These are phyloP conservation scores for Acleris laterana DNA, from an alignment of 2,888 invertebrate genomes.

Conservation along the genomic window DNA sequence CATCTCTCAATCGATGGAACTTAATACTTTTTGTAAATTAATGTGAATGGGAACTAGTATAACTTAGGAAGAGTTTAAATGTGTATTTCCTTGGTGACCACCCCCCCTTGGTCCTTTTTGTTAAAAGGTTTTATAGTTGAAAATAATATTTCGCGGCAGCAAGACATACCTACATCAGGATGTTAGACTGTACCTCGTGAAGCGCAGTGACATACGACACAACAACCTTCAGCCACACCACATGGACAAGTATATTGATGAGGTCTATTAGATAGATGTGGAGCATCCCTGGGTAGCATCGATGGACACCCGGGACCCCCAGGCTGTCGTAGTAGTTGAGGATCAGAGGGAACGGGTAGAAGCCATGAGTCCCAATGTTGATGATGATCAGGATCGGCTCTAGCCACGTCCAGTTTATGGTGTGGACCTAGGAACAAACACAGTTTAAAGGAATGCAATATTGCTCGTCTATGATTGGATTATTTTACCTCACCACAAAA, in stretches of 20 bases:
- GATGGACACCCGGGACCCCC: constrained; percentile 46
- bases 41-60: too few relatives aligned
- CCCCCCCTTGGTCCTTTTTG: too few relatives aligned
- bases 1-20: too few relatives aligned
- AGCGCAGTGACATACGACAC: constrained; percentile 58
- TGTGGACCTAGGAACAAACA: constrained; percentile 50
- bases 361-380: constrained; percentile 72
- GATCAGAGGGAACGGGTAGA: constrained; percentile 65
- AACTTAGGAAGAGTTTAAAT: too few relatives aligned
- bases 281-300: constrained; percentile 68
- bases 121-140: too few relatives aligned
- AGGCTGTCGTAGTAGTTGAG: constrained; percentile 55
- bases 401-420: constrained; percentile 54
- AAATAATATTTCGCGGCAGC: too few relatives aligned
- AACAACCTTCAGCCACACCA: constrained; percentile 68
- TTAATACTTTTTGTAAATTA: too few relatives aligned
- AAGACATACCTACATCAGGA: too few relatives aligned
- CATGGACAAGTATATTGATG: constrained; percentile 62
- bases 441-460: too few relatives aligned
- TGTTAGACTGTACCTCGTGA: constrained; percentile 56
- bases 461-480: too few relatives aligned
- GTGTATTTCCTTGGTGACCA: too few relatives aligned
- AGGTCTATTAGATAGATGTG: constrained; percentile 63
- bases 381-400: constrained; percentile 60
- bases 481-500: too few relatives aligned